Evolutionary conservation across 2,797 vertebrate genomes (phyloP).

Genomic region (Eospalax fontanierii): DNA sequence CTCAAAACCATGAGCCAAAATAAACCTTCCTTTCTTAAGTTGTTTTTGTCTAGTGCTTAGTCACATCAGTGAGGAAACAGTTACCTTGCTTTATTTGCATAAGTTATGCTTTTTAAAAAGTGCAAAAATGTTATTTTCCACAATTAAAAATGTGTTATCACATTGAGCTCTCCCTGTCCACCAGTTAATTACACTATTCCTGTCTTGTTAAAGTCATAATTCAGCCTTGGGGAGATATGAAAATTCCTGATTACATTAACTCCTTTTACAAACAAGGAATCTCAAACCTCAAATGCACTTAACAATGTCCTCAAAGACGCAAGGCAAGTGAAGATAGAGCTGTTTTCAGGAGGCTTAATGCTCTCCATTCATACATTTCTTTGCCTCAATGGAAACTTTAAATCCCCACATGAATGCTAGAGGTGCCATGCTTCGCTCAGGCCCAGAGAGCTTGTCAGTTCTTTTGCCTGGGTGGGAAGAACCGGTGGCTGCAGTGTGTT

Average conservation of each 20-base stretch:
- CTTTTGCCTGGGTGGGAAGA: background rate
- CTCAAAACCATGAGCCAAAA: too few relatives aligned
- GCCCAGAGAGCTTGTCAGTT: background rate
- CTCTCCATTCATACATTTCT: background rate
- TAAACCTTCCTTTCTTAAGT: background rate
- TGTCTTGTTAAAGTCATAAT: slow-evolving; percentile 37
- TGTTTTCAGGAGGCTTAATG: background rate
- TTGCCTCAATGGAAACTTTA: background rate
- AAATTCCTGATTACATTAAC: background rate
- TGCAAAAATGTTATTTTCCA: slow-evolving; percentile 36
- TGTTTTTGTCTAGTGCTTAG: background rate
- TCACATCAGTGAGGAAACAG: background rate
- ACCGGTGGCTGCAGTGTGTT: background rate
- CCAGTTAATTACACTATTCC: background rate
- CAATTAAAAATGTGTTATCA: slow-evolving; percentile 17
- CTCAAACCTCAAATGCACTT: background rate
- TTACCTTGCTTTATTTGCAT: background rate
- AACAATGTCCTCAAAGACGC: background rate
- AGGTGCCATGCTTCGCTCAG: background rate
- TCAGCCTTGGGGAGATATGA: background rate
- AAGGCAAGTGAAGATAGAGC: background rate
- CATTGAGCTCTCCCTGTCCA: background rate
- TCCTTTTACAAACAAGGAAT: slow-evolving; percentile 10
- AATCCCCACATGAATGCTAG: background rate
- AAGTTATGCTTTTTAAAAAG: background rate